Evolutionary conservation across 23 tunicate species (phyloP).

Genomic region (Clavelina lepadiformis): DNA sequence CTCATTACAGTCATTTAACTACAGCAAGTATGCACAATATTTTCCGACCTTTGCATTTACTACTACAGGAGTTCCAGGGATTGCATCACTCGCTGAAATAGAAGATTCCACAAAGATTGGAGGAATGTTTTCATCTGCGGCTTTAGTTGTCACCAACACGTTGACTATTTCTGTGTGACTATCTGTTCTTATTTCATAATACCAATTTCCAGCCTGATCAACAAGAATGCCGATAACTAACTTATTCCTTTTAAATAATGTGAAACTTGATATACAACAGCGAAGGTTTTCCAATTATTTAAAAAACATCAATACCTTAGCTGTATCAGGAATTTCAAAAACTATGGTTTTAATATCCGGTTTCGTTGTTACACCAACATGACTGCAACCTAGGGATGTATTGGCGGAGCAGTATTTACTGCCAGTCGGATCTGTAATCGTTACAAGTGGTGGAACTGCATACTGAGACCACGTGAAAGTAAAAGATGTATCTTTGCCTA

Average conservation of each 20-base stretch:
- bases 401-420: conserved; percentile 8
- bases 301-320: no score
- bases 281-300: no score
- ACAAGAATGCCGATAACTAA: no score
- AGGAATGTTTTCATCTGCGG: conserved; percentile 16
- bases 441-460: neutral
- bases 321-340: no score
- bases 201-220: conserved; percentile 49
- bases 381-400: no score
- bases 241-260: no score
- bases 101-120: conserved; percentile 53
- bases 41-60: conserved; percentile 53
- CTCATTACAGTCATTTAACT: no score
- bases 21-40: no score
- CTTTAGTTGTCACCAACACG: conserved; percentile 42
- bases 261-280: no score
- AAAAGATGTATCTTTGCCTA: conserved; percentile 55
- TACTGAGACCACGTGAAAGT: conserved; percentile 45
- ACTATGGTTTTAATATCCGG: no score
- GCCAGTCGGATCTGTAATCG: conserved; percentile 19
- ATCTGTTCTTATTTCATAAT: conserved; percentile 4
- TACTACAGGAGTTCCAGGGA: conserved; percentile 23
- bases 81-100: conserved; percentile 19
- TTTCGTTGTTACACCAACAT: no score
- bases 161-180: conserved; percentile 4